phyloP scores from a whole-genome alignment of 2,888 invertebrate genomes.

The Thecocarcelia acutangulata region DNA sequence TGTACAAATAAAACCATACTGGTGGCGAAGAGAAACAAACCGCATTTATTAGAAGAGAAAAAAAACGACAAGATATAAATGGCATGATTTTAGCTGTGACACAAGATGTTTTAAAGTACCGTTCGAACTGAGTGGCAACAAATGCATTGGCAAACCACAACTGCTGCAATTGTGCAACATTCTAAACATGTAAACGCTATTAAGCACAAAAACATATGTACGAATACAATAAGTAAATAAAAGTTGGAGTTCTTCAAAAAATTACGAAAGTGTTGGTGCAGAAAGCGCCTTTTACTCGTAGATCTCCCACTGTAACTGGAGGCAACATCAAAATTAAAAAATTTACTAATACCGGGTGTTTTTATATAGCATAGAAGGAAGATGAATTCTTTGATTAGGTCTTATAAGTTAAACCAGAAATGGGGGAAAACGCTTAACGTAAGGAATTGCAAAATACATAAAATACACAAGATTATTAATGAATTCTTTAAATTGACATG shows the following conservation, averaged over 20 bases:
- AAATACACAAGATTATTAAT: no score
- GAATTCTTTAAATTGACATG: no score
- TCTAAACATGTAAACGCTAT: slow-evolving; percentile 54
- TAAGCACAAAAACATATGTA: background rate
- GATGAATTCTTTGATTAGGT: no score
- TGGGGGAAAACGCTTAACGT: no score
- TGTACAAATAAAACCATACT: slow-evolving; percentile 50
- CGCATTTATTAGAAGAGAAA: background rate
- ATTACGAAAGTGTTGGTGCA: background rate
- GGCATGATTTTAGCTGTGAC: slow-evolving; percentile 50
- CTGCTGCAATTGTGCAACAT: slow-evolving; percentile 64
- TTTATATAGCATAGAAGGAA: no score
- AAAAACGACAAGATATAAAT: slow-evolving; percentile 29
- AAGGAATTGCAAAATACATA: no score
- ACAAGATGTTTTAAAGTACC: slow-evolving; percentile 37
- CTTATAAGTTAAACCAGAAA: no score
- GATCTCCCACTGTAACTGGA: no score
- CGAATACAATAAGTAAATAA: background rate
- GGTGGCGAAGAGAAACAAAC: slow-evolving; percentile 13
- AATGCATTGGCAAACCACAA: slow-evolving; percentile 29
- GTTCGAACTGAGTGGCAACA: slow-evolving; percentile 32
- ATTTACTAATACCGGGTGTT: no score
- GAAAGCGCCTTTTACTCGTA: no score
- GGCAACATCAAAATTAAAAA: no score
- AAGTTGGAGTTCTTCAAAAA: background rate